Base-by-base conservation (phyloP, 2,113 vertebrate genomes). In the Felis chaus region DNA sequence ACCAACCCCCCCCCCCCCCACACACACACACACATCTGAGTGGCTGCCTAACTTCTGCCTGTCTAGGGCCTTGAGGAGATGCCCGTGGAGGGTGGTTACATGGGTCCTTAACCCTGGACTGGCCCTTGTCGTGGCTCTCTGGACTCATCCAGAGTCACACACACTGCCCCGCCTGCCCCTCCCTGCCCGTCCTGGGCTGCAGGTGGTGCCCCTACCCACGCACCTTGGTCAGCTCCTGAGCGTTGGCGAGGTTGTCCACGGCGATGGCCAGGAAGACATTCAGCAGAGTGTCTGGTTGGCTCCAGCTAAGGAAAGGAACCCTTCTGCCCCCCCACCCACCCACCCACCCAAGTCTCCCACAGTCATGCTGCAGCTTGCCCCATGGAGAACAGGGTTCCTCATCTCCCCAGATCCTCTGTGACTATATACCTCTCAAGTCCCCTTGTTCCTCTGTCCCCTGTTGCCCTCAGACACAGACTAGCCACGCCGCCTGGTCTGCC, bases 231-330 rank as follows among this genome's bases (percentile, higher is more conserved):
- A 99, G 98, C 96, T 99, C 99, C 98, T 99, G 99, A 69, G 99
- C 99, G 0, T 99, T 99, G 66, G 99, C 99, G 4, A 99, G 99
- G 92, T 99, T 99, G 98, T 99, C 99, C 21, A 99, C 99, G 5
- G 99, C 99, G 0, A 99, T 99, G 97, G 99, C 99, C 99, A 99
- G 97, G 98, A 99, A 99, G 94, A 99, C 99, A 0, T 99, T 99
- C 97, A 99, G 99, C 15, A 99, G 99, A 0, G 99, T 99, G 53
- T 99, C 99, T 99, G 98, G 91, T 97, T 55, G 97, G 92, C 83
- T 91, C 63, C 90, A 92, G 98, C 97, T 99, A 96, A 99, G 99
- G 99, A 99, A 98, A 74, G 48, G 63, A 27, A 0, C 39, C 29
- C 55, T 87, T 41, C 29, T 66, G 23, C 8, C 25, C 50, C 18